These are phyloP conservation scores for Drosophila asahinai DNA, from an alignment of 1,140 invertebrate genomes.

Conservation along the genomic window DNA sequence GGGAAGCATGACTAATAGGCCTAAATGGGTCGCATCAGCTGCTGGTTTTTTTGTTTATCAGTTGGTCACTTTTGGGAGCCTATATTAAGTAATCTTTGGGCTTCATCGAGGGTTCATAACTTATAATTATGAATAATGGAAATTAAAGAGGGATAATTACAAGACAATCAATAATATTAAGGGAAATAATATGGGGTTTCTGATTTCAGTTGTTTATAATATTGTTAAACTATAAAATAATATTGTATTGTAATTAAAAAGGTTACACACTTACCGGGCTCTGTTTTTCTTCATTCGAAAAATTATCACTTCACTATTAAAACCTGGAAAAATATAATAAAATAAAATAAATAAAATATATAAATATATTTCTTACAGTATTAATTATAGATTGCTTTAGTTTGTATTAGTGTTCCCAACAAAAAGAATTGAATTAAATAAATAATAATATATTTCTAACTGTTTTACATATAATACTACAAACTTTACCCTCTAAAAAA, in stretches of 20 bases:
- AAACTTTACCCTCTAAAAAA: not conserved
- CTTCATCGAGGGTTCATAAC: slow-evolving; percentile 2
- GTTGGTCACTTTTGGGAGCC: not conserved
- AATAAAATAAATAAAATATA: not conserved
- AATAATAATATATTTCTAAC: not conserved
- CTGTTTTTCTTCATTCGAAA: not conserved
- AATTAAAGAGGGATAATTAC: not conserved
- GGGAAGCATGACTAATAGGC: slow-evolving; percentile 62
- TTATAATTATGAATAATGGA: slow-evolving; percentile 11
- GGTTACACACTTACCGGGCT: not conserved
- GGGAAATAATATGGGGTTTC: no score
- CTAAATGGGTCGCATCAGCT: slow-evolving; percentile 66
- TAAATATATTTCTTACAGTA: not conserved
- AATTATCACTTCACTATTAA: not conserved
- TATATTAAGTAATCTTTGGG: slow-evolving; percentile 31
- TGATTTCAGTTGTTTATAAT: no score
- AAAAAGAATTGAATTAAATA: no score
- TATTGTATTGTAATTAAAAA: no score
- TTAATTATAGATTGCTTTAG: not conserved
- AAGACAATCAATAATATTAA: not conserved
- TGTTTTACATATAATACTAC: not conserved
- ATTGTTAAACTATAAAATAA: no score
- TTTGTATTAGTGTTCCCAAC: no score
- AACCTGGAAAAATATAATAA: not conserved
- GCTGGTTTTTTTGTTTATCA: slow-evolving; percentile 46